Base-by-base conservation (phyloP, 2,888 invertebrate genomes). In the Clitarchus hookeri region DNA sequence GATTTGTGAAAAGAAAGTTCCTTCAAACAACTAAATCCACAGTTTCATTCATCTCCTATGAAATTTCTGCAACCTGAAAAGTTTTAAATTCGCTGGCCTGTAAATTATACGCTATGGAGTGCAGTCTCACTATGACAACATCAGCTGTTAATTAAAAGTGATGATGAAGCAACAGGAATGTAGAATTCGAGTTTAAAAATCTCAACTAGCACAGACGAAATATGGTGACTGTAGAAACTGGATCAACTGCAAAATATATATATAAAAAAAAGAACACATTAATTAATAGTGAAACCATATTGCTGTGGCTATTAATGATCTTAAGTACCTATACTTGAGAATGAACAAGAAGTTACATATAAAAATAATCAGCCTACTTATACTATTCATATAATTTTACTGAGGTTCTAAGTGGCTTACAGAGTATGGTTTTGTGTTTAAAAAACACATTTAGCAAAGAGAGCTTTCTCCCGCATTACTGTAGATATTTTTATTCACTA, bases 151-250 rank as follows among this genome's bases (percentile, higher is more conserved):
- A 65, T 19, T 19, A 53, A 23, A 65, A 65, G n/a, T 23, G n/a
- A 65, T 65, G 23, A 65, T 23, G 65, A 65, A 65, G 65, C 65
- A 65, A 65, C 65, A 65, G 65, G 65, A 65, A 65, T 65, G 65
- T 65, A 16, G 65, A 65, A 65, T 65, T 19, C n/a, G 19, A 65
- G 65, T 65, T 65, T 1, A 65, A 65, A 65, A 65, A 65, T 19
- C n/a, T 65, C 65, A 65, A 65, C 65, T 65, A 65, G 19, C n/a
- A 19, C 8, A 65, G 65, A 65, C 16, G 65, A 65, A n/a, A 65
- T 65, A 0, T 65, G 23, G 48, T 48, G 48, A 48, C 65, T n/a
- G 16, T n/a, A 8, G n/a, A n/a, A 53, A 53, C 53, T 53, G 53
- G 53, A 65, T 48, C 48, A 48, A 48, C 48, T 48, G 48, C 11